phyloP scores from a whole-genome alignment of 2,888 invertebrate species.

The Stenodema calcarata region DNA sequence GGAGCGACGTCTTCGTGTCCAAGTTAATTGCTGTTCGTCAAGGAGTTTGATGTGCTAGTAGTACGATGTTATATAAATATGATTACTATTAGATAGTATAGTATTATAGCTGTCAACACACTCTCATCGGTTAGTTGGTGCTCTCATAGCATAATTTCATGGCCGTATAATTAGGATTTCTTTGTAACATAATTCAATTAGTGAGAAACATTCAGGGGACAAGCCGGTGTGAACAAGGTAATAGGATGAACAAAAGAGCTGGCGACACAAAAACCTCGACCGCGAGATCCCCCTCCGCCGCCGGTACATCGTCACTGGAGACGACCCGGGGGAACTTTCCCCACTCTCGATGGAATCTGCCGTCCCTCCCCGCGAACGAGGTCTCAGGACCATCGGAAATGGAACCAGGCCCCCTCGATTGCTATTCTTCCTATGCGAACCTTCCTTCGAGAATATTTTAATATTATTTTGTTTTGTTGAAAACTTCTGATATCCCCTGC shows the following conservation, averaged over 20 bases:
- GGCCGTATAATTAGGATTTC: no score
- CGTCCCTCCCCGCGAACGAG: background rate
- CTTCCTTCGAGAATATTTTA: no score
- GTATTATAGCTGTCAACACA: no score
- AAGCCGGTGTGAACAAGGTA: background rate
- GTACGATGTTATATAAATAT: no score
- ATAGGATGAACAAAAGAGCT: background rate
- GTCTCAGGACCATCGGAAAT: background rate
- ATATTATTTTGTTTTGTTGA: no score
- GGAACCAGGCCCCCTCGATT: background rate
- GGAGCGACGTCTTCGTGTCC: background rate
- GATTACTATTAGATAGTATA: no score
- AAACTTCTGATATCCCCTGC: no score
- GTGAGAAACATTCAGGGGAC: background rate
- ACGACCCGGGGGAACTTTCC: background rate
- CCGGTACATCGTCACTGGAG: background rate
- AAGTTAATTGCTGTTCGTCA: background rate
- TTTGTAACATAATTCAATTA: background rate
- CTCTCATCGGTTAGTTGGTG: no score
- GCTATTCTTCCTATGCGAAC: background rate
- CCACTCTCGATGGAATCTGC: background rate
- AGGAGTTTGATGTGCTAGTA: background rate
- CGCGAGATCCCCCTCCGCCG: background rate
- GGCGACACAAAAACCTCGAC: background rate
- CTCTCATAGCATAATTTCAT: no score